These are phyloP conservation scores for Nycteola revayana DNA, from an alignment of 2,888 invertebrate genomes.

Conservation along the genomic window DNA sequence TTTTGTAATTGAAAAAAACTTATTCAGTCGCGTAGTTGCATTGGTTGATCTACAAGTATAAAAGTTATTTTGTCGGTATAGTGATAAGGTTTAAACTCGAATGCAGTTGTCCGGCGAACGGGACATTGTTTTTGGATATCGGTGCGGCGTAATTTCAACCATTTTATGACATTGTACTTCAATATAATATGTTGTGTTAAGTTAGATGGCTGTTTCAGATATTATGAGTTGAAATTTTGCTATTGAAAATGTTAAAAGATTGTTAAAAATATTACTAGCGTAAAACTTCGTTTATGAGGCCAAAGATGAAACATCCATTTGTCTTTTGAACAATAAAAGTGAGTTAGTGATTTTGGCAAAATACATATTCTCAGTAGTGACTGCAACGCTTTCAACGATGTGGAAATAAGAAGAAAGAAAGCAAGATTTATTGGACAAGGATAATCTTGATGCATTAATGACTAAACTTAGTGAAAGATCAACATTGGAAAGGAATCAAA, in stretches of 20 bases:
- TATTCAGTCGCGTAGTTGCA: constrained; percentile 75
- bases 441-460: too few species aligned
- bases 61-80: constrained; percentile 43
- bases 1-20: constrained; percentile 74
- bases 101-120: constrained; percentile 39
- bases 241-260: constrained; percentile 36
- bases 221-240: constrained; percentile 41
- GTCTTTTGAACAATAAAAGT: too few species aligned
- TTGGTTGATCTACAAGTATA: constrained; percentile 43
- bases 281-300: too few species aligned
- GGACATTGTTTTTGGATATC: constrained; percentile 75
- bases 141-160: constrained; percentile 69
- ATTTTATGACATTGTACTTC: constrained; percentile 69
- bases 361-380: too few species aligned
- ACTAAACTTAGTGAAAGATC: too few species aligned
- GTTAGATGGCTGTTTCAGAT: constrained; percentile 51
- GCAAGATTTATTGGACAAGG: too few species aligned
- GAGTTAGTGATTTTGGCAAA: too few species aligned
- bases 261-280: constrained; percentile 10
- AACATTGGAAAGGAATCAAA: too few species aligned
- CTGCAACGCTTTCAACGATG: too few species aligned
- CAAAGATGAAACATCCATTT: too few species aligned
- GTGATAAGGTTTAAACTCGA: constrained; percentile 39
- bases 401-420: too few species aligned
- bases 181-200: constrained; percentile 60